Evolutionary conservation across 2,888 invertebrate species (phyloP).

Genomic region (Cephalotes varians): DNA sequence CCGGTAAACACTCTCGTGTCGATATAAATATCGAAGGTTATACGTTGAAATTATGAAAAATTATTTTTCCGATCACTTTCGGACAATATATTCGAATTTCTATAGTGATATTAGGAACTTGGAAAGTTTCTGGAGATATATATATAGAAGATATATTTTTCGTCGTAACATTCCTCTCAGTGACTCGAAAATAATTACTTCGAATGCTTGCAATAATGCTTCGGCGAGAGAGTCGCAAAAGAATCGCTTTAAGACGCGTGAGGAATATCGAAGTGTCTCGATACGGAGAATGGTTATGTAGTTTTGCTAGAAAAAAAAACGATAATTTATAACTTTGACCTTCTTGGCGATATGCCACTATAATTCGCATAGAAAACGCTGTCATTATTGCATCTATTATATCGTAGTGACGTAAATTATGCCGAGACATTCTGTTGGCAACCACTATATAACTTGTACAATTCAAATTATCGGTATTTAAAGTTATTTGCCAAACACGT

Average conservation of each 20-base stretch:
- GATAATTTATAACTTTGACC: conserved; percentile 45
- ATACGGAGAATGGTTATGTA: background rate
- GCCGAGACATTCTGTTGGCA: conserved; percentile 12
- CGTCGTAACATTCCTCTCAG: background rate
- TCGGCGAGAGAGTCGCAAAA: background rate
- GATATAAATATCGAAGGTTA: conserved; percentile 7
- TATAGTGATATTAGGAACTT: background rate
- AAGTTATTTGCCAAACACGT: conserved; percentile 6
- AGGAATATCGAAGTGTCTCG: conserved; percentile 13
- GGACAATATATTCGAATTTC: background rate
- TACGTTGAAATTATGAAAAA: background rate
- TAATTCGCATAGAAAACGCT: conserved; percentile 25
- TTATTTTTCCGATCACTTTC: background rate
- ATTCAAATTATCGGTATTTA: conserved; percentile 38
- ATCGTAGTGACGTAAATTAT: conserved; percentile 31
- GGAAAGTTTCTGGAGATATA: background rate
- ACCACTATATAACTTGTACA: conserved; percentile 11
- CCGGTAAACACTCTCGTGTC: background rate
- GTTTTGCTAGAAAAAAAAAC: background rate
- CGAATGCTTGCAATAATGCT: background rate
- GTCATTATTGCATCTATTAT: conserved; percentile 47
- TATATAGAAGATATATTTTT: conserved; percentile 4
- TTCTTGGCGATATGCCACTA: conserved; percentile 33
- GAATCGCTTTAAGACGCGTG: conserved; percentile 14
- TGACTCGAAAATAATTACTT: conserved; percentile 24